Evolutionary conservation across 2,113 vertebrate species (phyloP), one percentile per base, ranked within the genome.

Genomic region (Delphinapterus leucas): DNA sequence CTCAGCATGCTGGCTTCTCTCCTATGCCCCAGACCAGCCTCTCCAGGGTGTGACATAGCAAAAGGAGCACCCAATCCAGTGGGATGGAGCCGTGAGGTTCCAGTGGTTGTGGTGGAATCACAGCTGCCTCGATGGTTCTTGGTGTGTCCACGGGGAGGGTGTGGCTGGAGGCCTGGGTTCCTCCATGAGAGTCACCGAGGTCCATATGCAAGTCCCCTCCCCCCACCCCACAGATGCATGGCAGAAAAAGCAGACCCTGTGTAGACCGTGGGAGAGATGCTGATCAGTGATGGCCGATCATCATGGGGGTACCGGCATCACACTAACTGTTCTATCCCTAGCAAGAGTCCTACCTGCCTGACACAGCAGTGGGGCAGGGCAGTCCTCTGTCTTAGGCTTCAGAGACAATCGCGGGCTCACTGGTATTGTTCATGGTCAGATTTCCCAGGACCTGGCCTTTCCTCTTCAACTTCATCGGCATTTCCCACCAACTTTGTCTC

Each of bases 231-330:
- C 20, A 60, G 33, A 28, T 2, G 20, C 33, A 5, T 20, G 41
- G 8, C 38, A 47, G 58, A 77, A 61, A 38, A 83, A 73, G 61
- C 25, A 33, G 84, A 10, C 3, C 7, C 41, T 23, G 21, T n/a
- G 20, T 7, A 47, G 21, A 60, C 14, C 0, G 1, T 26, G 5
- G 58, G 47, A 87, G 79, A 82, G 77, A 26, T 21, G 20, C 67
- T 36, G 23, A 41, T 4, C 36, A 9, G 0, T 8, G 53, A 33
- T 28, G 25, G 31, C 31, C 74, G 80, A 21, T 65, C n/a, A 3
- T 36, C 2, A 3, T 15, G 33, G 33, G 49, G n/a, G 12, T 33
- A 33, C 0, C 9, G 65, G 31, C 0, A 0, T 12, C 41, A 11
- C 7, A 3, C 38, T 33, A 20, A 44, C 55, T 4, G 31, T 28